Percentiles rank a stretch among this genome's conserved stretches.
phyloP scores from a whole-genome alignment of 2,113 vertebrate species.

The Gavia stellata region DNA sequence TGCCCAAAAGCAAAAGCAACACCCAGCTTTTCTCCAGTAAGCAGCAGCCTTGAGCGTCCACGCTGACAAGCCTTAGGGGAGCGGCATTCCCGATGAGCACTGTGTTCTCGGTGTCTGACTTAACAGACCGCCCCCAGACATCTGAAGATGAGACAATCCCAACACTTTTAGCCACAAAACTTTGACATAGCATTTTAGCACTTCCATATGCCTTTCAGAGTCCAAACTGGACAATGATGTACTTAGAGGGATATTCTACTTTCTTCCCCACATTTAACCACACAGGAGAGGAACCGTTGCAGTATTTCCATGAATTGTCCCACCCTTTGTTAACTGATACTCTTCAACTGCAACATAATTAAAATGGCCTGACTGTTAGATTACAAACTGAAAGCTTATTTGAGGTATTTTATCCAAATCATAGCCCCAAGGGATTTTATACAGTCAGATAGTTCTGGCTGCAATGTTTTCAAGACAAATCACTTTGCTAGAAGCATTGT shows the following conservation, averaged over 20 bases:
- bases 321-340: background rate
- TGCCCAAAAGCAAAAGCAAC: background rate
- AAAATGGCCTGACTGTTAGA: background rate
- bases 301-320: background rate
- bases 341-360: background rate
- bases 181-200: background rate
- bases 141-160: background rate
- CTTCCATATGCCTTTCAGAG: background rate
- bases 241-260: background rate
- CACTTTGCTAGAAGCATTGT: background rate
- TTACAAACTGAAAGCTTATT: background rate
- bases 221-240: background rate
- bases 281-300: background rate
- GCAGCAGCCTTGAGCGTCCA: background rate
- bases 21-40: background rate
- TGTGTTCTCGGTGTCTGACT: accelerated
- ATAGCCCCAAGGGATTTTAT: background rate
- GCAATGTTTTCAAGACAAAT: background rate
- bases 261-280: background rate
- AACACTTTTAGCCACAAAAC: background rate
- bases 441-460: background rate
- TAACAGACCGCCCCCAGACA: background rate
- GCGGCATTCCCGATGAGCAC: background rate
- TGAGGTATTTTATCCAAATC: background rate
- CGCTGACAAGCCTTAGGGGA: background rate